Conservation (phyloP, 2,113 vertebrate genomes). For the Collichthys lucidus region DNA sequence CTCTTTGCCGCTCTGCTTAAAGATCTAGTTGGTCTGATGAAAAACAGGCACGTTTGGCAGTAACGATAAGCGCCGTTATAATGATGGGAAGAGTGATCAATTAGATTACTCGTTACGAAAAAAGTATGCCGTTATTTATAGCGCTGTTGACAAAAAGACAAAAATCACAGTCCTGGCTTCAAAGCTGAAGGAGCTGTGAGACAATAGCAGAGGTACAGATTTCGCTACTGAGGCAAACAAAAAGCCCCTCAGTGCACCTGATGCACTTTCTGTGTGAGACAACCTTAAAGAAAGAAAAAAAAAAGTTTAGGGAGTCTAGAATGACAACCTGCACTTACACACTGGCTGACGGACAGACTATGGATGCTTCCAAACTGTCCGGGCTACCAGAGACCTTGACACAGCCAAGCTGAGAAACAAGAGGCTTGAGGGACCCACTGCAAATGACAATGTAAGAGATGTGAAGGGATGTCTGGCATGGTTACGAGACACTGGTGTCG, state of each 20-base stretch:
- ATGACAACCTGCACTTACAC: conserved; percentile 49
- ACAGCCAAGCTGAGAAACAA: conserved; percentile 46
- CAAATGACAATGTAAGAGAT: conserved; percentile 29
- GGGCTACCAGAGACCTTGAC: conserved; percentile 35
- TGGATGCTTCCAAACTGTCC: conserved; percentile 56
- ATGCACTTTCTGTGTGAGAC: conserved; percentile 26
- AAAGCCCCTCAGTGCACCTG: conserved; percentile 30
- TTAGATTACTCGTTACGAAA: too few species aligned
- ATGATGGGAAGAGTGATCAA: too few species aligned
- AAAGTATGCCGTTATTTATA: too few species aligned
- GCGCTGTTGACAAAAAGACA: not conserved
- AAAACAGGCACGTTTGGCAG: too few species aligned
- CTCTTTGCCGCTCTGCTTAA: too few species aligned
- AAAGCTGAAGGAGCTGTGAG: conserved; percentile 24
- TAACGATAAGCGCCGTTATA: too few species aligned
- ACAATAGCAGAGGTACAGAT: conserved; percentile 16
- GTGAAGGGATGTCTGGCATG: not conserved
- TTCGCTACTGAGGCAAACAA: conserved; percentile 23
- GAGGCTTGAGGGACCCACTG: conserved; percentile 22
- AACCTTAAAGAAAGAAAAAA: conserved; percentile 31
- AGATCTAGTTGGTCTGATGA: too few species aligned
- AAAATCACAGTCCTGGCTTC: not conserved
- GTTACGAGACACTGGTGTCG: not conserved
- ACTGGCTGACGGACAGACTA: conserved; percentile 57
- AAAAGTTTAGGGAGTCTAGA: conserved; percentile 41